Percentiles rank a stretch among this genome's conserved stretches.
Conservation (phyloP, 2,888 invertebrate species). For the Brenthis ino region DNA sequence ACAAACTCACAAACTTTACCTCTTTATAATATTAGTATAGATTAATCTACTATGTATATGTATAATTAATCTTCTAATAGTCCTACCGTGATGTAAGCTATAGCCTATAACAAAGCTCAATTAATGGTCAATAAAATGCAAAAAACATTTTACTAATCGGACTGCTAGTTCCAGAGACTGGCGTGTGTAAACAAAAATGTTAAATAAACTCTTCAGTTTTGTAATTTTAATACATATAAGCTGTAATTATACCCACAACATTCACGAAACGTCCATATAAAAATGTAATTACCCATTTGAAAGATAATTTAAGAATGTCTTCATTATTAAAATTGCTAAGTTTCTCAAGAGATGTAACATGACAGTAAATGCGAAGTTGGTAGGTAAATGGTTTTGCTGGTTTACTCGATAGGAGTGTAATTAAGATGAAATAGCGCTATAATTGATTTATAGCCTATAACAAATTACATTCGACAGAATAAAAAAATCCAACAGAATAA, state of each 20-base stretch:
- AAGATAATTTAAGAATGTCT: background rate
- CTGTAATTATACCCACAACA: slow-evolving; percentile 1
- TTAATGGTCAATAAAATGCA: too few species aligned
- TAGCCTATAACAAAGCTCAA: too few species aligned
- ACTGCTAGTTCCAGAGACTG: too few species aligned
- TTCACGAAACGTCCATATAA: slow-evolving; percentile 11
- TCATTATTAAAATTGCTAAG: slow-evolving; percentile 10
- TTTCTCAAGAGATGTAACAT: slow-evolving; percentile 3
- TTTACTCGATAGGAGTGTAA: slow-evolving; percentile 10
- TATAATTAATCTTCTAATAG: too few species aligned
- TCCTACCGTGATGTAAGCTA: too few species aligned
- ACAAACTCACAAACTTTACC: too few species aligned
- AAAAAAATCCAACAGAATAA: background rate
- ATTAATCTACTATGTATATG: too few species aligned
- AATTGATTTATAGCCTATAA: slow-evolving; percentile 22
- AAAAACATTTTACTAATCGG: too few species aligned
- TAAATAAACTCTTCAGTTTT: too few species aligned
- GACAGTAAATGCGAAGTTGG: slow-evolving; percentile 4
- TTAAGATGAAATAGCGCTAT: slow-evolving; percentile 21
- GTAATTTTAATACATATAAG: background rate
- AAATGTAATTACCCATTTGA: slow-evolving; percentile 14
- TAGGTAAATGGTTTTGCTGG: slow-evolving; percentile 8
- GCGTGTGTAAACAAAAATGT: too few species aligned
- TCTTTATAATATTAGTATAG: too few species aligned
- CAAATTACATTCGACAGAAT: slow-evolving; percentile 8